A percentile compares a stretch with the other conserved stretches of the same genome.
Evolutionary conservation across 1,140 invertebrate species (phyloP).

Genomic region (Phocides pigmalion): DNA sequence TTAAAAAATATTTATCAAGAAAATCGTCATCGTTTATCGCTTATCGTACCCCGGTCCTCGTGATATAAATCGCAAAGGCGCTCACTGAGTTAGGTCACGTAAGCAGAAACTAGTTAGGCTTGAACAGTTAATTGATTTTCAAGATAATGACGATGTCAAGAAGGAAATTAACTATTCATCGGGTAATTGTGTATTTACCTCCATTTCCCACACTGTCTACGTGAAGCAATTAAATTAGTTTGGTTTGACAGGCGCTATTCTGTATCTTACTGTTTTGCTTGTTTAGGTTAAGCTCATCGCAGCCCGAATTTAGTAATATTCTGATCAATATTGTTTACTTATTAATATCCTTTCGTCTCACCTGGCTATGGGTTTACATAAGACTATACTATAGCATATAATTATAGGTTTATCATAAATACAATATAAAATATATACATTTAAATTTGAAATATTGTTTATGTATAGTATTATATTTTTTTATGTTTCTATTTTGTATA

Average conservation of each 20-base stretch:
- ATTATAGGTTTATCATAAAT: too few species aligned
- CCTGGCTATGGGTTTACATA: too few species aligned
- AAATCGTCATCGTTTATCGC: too few species aligned
- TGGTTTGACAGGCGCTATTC: not conserved
- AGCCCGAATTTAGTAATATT: too few species aligned
- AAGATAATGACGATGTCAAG: constrained; percentile 34
- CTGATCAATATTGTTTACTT: too few species aligned
- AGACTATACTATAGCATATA: too few species aligned
- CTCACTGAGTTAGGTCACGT: constrained; percentile 27
- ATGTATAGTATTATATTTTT: too few species aligned
- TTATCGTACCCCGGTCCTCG: not conserved
- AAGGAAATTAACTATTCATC: constrained; percentile 35
- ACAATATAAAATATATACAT: too few species aligned
- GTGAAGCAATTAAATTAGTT: constrained; percentile 18
- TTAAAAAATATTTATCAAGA: too few species aligned
- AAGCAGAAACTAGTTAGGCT: constrained; percentile 30
- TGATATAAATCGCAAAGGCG: not conserved
- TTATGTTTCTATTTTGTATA: too few species aligned
- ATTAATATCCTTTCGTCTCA: too few species aligned
- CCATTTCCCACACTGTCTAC: constrained; percentile 5
- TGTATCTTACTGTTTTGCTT: not conserved
- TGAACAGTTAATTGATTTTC: constrained; percentile 33
- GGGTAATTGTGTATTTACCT: constrained; percentile 28
- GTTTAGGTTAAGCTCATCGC: not conserved
- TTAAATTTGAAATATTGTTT: too few species aligned